A percentile compares a stretch with the other conserved stretches of the same genome.
Evolutionary conservation across 2,888 invertebrate genomes (phyloP).

Genomic region (Parelbella ahira): DNA sequence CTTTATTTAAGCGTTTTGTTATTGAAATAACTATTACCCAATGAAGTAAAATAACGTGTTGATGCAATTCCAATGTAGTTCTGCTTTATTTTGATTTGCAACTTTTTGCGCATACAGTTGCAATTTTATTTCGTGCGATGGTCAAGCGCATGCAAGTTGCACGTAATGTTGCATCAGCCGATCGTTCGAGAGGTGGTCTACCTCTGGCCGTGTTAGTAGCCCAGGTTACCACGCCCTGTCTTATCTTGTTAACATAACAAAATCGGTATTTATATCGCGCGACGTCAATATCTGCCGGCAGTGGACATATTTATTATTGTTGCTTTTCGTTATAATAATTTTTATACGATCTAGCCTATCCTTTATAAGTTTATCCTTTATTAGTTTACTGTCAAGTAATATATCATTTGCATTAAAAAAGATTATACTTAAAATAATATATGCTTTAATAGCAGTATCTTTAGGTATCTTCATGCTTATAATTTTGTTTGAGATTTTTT

Average conservation of each 20-base stretch:
- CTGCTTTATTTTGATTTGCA: constrained; percentile 35
- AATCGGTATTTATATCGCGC: too few species aligned
- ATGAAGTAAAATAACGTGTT: constrained; percentile 3
- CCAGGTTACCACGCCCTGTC: constrained; percentile 53
- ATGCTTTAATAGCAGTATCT: too few species aligned
- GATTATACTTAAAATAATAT: too few species aligned
- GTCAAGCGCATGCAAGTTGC: constrained; percentile 46
- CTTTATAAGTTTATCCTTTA: too few species aligned
- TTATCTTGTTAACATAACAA: too few species aligned
- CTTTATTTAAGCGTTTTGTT: background rate
- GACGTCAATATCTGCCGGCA: constrained; percentile 7
- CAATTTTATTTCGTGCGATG: constrained; percentile 42
- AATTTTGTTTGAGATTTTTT: too few species aligned
- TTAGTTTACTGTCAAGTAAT: too few species aligned
- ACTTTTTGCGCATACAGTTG: constrained; percentile 38
- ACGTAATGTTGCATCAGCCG: constrained; percentile 74
- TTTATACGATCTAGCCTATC: too few species aligned
- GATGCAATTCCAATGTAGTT: background rate
- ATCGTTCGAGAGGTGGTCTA: constrained; percentile 47
- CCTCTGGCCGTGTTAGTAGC: constrained; percentile 47
- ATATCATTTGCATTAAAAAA: too few species aligned
- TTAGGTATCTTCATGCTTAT: too few species aligned
- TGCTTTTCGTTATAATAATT: too few species aligned
- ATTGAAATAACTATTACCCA: background rate
- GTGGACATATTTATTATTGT: too few species aligned